phyloP scores from a whole-genome alignment of 2,888 invertebrate species.

The Synanthedon andrenaeformis region DNA sequence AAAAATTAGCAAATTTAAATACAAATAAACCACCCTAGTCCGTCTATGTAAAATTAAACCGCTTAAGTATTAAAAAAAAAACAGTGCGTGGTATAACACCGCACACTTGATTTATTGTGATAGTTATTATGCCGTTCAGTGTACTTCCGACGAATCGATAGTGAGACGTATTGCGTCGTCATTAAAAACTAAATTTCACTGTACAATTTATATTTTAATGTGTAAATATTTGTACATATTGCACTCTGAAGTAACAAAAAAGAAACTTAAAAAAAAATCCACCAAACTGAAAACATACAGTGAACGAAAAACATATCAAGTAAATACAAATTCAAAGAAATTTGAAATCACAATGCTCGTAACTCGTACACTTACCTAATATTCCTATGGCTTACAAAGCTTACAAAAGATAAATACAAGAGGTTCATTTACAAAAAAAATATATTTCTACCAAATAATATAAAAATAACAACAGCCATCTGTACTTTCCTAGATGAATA shows the following conservation, averaged over 20 bases:
- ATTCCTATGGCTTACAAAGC: conserved; percentile 67
- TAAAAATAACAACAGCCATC: conserved; percentile 72
- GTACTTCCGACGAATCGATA: conserved; percentile 61
- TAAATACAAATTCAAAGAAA: conserved; percentile 57
- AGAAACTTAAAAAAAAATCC: conserved; percentile 51
- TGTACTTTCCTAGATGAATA: conserved; percentile 71
- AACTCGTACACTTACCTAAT: conserved; percentile 61
- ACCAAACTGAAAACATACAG: conserved; percentile 57
- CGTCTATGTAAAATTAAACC: conserved; percentile 64
- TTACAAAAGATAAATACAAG: conserved; percentile 67
- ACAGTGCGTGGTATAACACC: conserved; percentile 33
- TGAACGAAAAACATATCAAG: conserved; percentile 46
- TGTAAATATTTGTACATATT: conserved; percentile 80
- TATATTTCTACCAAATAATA: conserved; percentile 70
- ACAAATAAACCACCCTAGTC: conserved; percentile 61
- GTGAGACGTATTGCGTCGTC: conserved; percentile 63
- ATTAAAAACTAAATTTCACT: conserved; percentile 67
- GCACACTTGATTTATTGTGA: conserved; percentile 44
- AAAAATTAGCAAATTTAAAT: conserved; percentile 70
- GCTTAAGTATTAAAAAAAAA: conserved; percentile 65
- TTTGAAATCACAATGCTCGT: conserved; percentile 65
- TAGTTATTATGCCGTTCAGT: conserved; percentile 60
- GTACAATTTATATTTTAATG: conserved; percentile 65
- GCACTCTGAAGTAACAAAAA: conserved; percentile 73
- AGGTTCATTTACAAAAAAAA: conserved; percentile 68